Evolutionary conservation across 2,113 vertebrate species (phyloP).

Genomic region (Erpornis zantholeuca): DNA sequence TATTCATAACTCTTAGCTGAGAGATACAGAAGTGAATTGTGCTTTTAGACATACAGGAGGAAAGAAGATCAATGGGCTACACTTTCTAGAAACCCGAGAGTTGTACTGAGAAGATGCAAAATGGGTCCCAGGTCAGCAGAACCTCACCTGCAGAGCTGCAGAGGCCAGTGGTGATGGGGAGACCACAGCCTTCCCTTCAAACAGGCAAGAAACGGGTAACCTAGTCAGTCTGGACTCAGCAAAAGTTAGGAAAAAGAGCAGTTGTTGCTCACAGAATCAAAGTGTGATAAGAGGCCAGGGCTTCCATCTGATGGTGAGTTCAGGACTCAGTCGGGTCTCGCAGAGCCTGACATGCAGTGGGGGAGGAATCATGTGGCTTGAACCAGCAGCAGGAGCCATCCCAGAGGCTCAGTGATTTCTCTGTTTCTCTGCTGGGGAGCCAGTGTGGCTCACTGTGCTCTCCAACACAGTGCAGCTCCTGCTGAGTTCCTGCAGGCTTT

Average conservation of each 20-base stretch:
- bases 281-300: background rate
- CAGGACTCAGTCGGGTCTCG: background rate
- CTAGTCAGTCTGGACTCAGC: background rate
- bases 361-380: background rate
- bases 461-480: accelerated
- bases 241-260: background rate
- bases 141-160: background rate
- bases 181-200: background rate
- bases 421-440: background rate
- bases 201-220: background rate
- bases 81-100: background rate
- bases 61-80: background rate
- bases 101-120: background rate
- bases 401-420: background rate
- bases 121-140: background rate
- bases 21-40: background rate
- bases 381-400: background rate
- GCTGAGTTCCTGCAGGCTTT: background rate
- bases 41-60: background rate
- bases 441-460: accelerated
- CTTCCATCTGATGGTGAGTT: background rate
- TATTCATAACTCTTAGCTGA: background rate
- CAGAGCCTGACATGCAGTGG: background rate
- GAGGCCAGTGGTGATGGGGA: background rate
- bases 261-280: background rate